These are phyloP conservation scores for Drosophila melanica DNA, from an alignment of 1,140 invertebrate genomes.

Conservation along the genomic window DNA sequence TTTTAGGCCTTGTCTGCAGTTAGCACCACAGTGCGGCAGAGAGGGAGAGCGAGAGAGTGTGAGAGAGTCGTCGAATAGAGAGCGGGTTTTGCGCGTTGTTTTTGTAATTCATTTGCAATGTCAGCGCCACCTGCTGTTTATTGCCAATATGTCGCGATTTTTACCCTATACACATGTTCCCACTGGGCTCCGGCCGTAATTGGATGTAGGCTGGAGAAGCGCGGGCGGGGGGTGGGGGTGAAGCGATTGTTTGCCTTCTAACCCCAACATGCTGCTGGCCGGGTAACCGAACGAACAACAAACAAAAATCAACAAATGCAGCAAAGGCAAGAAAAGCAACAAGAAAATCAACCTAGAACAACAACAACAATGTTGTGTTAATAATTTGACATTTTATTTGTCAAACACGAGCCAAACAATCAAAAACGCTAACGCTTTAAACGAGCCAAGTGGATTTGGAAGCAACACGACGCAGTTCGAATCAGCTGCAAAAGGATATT, in stretches of 20 bases:
- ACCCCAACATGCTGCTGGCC: slow-evolving; percentile 26
- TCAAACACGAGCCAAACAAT: slow-evolving; percentile 61
- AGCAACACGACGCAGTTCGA: slow-evolving; percentile 18
- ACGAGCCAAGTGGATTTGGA: slow-evolving; percentile 11
- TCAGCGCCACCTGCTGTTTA: slow-evolving; percentile 76
- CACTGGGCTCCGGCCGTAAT: slow-evolving; percentile 23
- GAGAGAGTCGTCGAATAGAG: not conserved
- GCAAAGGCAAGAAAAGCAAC: not conserved
- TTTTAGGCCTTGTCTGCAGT: slow-evolving; percentile 5
- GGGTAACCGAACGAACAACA: slow-evolving; percentile 17
- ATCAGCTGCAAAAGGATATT: not conserved
- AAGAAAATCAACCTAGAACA: slow-evolving; percentile 11
- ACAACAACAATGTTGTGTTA: slow-evolving; percentile 60
- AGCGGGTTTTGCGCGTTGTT: slow-evolving; percentile 3
- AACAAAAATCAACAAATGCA: not conserved
- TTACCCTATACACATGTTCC: slow-evolving; percentile 46
- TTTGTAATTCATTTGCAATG: slow-evolving; percentile 49
- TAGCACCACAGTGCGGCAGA: not conserved
- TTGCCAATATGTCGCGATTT: slow-evolving; percentile 79
- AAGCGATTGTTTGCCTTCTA: slow-evolving; percentile 22
- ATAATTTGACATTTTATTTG: slow-evolving; percentile 81
- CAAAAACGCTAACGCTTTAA: slow-evolving; percentile 56
- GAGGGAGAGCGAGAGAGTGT: not conserved
- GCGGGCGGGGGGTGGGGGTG: not conserved
- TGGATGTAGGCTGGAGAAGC: not conserved